Evolutionary conservation across 1,140 invertebrate genomes (phyloP).

Genomic region (Cydia fagiglandana): DNA sequence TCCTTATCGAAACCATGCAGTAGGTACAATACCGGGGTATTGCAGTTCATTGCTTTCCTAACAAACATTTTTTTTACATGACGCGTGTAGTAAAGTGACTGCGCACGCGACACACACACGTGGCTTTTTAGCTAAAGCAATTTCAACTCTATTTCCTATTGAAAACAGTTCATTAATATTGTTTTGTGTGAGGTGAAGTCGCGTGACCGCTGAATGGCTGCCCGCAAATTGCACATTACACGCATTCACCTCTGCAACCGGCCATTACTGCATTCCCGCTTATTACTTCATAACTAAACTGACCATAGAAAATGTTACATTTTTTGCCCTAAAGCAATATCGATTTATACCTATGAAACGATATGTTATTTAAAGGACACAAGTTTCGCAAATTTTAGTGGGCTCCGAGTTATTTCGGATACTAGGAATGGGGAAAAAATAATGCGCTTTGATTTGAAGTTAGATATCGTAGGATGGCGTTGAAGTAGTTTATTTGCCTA

Average conservation of each 20-base stretch:
- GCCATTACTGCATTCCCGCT: slow-evolving; percentile 72
- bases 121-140: background rate
- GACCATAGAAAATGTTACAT: slow-evolving; percentile 62
- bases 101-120: slow-evolving; percentile 16
- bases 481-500: no score
- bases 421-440: no score
- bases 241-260: slow-evolving; percentile 62
- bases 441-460: no score
- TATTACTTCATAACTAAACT: slow-evolving; percentile 71
- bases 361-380: background rate
- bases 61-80: background rate
- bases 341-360: slow-evolving; percentile 12
- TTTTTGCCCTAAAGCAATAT: slow-evolving; percentile 49
- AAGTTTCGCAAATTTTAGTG: background rate
- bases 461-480: no score
- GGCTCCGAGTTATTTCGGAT: background rate
- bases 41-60: slow-evolving; percentile 10
- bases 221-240: slow-evolving; percentile 73
- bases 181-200: slow-evolving; percentile 43
- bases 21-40: background rate
- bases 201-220: slow-evolving; percentile 65
- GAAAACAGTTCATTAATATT: slow-evolving; percentile 22
- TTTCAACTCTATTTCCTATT: background rate
- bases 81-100: slow-evolving; percentile 4
- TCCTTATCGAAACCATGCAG: no score